Base-by-base conservation (phyloP, 2,113 vertebrate species). In the Shinisaurus crocodilurus region DNA sequence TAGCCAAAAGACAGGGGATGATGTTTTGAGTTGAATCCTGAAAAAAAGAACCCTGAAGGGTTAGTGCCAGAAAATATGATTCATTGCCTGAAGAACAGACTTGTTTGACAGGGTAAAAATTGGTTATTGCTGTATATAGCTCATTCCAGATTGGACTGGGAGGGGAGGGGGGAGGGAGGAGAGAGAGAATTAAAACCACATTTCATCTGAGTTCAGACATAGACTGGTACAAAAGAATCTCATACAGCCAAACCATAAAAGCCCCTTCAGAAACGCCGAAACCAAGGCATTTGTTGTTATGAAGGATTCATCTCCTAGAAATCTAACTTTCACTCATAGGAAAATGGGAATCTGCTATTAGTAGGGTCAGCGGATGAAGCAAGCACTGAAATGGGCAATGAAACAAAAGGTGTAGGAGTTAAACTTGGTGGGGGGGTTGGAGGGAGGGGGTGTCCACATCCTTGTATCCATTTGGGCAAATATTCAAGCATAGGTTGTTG, bases 121-220 rank as follows among this genome's bases (percentile, higher is more conserved):
- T 77, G 72, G 48, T 84, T 87, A 45, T 91, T 79, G 12, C 86
- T 43, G 48, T n/a, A 32, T 27, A 43, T 65, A 50, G 74, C 20
- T 76, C 63, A 60, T 91, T 91, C 70, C 90, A 91, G 45, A 69
- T 88, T 90, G 40, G 45, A 67, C 60, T 40, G 8, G 40, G 23
- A 45, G 63, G 45, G n/a, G 45, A 67, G 9, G 27, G 63, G 15
- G 29, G n/a, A 48, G 63, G n/a, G n/a, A n/a, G 37, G 9, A 12
- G 63, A 5, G n/a, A 27, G 45, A 65, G 43, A 88, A 91, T 84
- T 77, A 76, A 88, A 91, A 91, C 80, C 90, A 88, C 60, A 88
- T 88, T 91, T 79, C 63, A n/a, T 84, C 86, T 83, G 81, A 50
- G 65, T 88, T 84, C 70, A 90, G 83, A 60, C 45, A 70, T 75